phyloP scores from a whole-genome alignment of 2,888 invertebrate genomes.

The Lutraria lutraria region DNA sequence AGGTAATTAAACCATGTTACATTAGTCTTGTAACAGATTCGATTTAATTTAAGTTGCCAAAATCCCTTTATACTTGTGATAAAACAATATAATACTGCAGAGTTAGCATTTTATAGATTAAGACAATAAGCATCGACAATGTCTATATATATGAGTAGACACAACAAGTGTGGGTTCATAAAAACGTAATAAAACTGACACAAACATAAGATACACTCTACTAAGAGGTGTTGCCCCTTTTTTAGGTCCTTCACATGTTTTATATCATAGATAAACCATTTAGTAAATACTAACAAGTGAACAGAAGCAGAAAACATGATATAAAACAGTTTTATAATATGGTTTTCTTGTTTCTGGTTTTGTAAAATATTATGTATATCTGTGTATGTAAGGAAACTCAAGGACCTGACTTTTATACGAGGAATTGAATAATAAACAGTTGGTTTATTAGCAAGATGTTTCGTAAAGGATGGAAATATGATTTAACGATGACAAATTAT shows the following conservation, averaged over 20 bases:
- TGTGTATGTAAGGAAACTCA: neutral
- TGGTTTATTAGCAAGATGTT: neutral
- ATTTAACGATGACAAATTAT: neutral
- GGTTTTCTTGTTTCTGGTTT: neutral
- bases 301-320: neutral
- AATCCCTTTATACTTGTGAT: too few relatives aligned
- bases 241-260: neutral
- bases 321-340: neutral
- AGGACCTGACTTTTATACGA: neutral
- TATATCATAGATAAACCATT: neutral
- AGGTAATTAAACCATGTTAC: too few relatives aligned
- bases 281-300: neutral
- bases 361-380: neutral
- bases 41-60: too few relatives aligned
- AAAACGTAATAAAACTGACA: constrained; percentile 10
- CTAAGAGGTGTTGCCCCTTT: neutral
- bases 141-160: neutral
- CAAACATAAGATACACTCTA: neutral
- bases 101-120: neutral
- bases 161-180: constrained; percentile 1
- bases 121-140: neutral
- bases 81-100: too few relatives aligned
- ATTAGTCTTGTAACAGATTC: too few relatives aligned
- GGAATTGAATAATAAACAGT: neutral
- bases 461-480: neutral